Percentiles rank a stretch among this genome's conserved stretches.
phyloP scores from a whole-genome alignment of 1,140 invertebrate genomes.

The Anastrepha ludens region DNA sequence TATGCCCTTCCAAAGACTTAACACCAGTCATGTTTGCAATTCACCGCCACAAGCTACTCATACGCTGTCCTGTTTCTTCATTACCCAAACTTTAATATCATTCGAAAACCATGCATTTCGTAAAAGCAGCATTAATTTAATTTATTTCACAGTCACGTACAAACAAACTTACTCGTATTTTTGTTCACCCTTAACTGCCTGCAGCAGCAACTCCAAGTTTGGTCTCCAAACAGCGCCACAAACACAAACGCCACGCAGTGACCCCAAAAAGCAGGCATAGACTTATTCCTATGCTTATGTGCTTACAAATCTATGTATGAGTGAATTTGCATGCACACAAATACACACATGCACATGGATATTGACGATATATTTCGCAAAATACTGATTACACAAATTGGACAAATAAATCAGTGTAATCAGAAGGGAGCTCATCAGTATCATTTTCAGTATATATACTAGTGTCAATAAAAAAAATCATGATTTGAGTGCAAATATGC shows the following conservation, averaged over 20 bases:
- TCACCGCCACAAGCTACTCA: background rate
- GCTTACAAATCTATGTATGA: background rate
- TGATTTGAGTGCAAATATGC: too few species aligned
- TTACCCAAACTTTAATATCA: background rate
- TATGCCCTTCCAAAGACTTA: too few species aligned
- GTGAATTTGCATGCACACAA: background rate
- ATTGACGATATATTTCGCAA: constrained; percentile 1
- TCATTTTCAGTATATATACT: too few species aligned
- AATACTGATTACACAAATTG: background rate
- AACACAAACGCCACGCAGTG: background rate
- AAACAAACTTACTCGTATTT: background rate
- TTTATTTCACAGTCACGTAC: too few species aligned
- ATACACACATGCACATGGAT: background rate
- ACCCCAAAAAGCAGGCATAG: background rate
- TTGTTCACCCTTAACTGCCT: background rate
- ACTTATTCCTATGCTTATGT: background rate
- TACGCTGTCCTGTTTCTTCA: background rate
- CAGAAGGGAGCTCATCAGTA: background rate
- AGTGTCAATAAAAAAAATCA: too few species aligned
- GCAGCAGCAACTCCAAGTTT: background rate
- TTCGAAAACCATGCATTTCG: background rate
- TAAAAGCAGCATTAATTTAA: background rate
- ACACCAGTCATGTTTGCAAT: too few species aligned
- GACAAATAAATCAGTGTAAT: constrained; percentile 34
- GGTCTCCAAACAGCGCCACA: background rate